Conservation (phyloP, 2,797 vertebrate genomes). For the Valencia hispanica region DNA sequence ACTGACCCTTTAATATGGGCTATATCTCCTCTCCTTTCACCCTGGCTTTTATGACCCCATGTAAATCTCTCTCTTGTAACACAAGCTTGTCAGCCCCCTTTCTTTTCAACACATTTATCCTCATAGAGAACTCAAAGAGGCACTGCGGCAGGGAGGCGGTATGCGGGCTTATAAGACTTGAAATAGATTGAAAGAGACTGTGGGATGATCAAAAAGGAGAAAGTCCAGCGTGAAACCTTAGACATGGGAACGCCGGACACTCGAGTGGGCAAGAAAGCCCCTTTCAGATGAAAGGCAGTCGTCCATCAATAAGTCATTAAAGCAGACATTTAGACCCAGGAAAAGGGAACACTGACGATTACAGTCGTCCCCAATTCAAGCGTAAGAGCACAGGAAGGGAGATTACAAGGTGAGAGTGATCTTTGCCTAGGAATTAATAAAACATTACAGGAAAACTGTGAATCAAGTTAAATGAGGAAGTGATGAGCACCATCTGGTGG, state of each 20-base stretch:
- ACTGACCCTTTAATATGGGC: constrained; percentile 63
- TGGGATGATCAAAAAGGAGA: constrained; percentile 75
- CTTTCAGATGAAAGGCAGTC: constrained; percentile 74
- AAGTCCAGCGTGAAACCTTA: constrained; percentile 75
- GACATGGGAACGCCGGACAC: constrained; percentile 77
- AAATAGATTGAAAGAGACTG: constrained; percentile 65
- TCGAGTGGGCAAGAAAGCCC: constrained; percentile 66
- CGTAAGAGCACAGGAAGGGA: constrained; percentile 13
- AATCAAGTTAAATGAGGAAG: constrained; percentile 46
- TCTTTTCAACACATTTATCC: constrained; percentile 76
- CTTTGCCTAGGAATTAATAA: constrained; percentile 48
- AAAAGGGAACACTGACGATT: constrained; percentile 55
- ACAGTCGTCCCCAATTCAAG: constrained; percentile 27
- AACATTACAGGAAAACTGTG: constrained; percentile 38
- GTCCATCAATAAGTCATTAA: constrained; percentile 79
- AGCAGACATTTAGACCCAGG: constrained; percentile 51
- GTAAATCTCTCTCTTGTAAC: constrained; percentile 77
- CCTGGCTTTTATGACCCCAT: constrained; percentile 69
- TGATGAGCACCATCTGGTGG: constrained; percentile 71
- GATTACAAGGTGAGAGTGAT: constrained; percentile 43
- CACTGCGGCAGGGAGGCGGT: constrained; percentile 54
- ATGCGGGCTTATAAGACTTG: constrained; percentile 56
- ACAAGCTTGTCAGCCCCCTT: constrained; percentile 72
- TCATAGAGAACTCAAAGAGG: constrained; percentile 68
- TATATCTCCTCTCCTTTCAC: constrained; percentile 74